phyloP scores from a whole-genome alignment of 2,797 vertebrate species.

The Zonotrichia albicollis region DNA sequence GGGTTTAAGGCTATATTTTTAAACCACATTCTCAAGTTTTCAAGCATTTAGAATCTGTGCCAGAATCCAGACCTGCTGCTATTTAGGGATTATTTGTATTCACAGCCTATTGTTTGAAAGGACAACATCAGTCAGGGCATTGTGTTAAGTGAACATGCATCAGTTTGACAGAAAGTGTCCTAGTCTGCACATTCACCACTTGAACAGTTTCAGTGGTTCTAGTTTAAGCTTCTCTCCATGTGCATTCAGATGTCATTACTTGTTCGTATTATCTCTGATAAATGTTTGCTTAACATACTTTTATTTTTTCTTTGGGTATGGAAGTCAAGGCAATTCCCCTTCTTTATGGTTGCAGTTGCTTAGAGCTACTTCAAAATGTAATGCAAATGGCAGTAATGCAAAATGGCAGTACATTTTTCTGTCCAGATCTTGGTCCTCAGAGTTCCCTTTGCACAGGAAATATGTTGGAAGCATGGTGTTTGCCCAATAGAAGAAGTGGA shows the following conservation, averaged over 20 bases:
- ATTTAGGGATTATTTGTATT: neutral
- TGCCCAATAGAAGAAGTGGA: neutral
- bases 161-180: neutral
- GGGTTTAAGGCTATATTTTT: neutral
- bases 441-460: neutral
- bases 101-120: neutral
- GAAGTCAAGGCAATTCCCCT: neutral
- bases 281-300: fast-evolving
- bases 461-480: neutral
- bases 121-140: neutral
- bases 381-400: neutral
- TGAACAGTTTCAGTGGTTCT: neutral
- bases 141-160: neutral
- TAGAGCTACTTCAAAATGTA: neutral
- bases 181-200: neutral
- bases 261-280: neutral
- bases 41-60: neutral
- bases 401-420: neutral
- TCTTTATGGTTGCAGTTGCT: neutral
- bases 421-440: too few species aligned
- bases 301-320: neutral
- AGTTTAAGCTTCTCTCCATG: neutral
- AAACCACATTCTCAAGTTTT: neutral
- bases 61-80: neutral
- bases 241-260: neutral